phyloP scores from a whole-genome alignment of 1,140 invertebrate species.

The Oryzaephilus surinamensis region DNA sequence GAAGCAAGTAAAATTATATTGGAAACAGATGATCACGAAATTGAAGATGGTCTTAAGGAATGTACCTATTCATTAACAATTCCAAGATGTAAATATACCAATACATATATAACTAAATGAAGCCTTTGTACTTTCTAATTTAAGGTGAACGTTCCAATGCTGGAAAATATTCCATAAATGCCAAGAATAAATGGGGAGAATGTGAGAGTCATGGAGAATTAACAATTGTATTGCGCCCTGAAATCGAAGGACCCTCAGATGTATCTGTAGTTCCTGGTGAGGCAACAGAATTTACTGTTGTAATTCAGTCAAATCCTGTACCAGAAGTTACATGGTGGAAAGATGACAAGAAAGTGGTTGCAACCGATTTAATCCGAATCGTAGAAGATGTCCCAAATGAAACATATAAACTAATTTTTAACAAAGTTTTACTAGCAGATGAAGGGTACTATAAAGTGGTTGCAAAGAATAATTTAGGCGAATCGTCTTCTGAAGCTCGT shows the following conservation, averaged over 20 bases:
- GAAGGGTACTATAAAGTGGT: constrained; percentile 67
- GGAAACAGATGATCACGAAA: constrained; percentile 47
- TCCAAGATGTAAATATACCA: constrained; percentile 40
- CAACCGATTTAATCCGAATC: constrained; percentile 46
- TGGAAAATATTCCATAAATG: constrained; percentile 68
- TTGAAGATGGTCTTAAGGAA: constrained; percentile 63
- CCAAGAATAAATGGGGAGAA: constrained; percentile 67
- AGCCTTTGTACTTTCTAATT: constrained; percentile 3
- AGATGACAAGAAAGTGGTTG: constrained; percentile 48
- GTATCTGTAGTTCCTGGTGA: constrained; percentile 60
- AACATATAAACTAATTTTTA: constrained; percentile 56
- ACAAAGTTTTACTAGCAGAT: constrained; percentile 58
- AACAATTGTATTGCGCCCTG: constrained; percentile 62
- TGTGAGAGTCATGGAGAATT: constrained; percentile 56
- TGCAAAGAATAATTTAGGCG: constrained; percentile 66
- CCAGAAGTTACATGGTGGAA: constrained; percentile 66
- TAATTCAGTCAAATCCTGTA: constrained; percentile 66
- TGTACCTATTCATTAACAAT: constrained; percentile 61
- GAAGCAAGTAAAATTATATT: constrained; percentile 38
- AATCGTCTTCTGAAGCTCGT: constrained; percentile 54
- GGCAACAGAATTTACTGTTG: constrained; percentile 55
- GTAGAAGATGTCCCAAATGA: constrained; percentile 52
- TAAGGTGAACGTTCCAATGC: constrained; percentile 59
- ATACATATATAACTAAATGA: not conserved
- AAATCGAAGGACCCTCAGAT: constrained; percentile 63